Evolutionary conservation across 2,113 vertebrate species (phyloP).

Genomic region (Hemiprocne comata): DNA sequence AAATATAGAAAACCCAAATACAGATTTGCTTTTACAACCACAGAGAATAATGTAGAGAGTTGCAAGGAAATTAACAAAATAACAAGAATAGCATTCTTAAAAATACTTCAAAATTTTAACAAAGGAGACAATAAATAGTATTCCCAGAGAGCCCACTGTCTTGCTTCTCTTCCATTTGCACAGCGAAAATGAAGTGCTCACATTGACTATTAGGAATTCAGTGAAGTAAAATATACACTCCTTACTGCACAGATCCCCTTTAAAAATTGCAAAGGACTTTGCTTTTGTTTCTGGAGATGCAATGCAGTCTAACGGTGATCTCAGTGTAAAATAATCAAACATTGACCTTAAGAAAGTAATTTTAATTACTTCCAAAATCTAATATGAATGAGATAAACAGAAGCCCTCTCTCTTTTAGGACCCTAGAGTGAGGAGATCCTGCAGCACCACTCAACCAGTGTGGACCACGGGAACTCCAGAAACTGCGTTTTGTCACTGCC

Average conservation of each 20-base stretch:
- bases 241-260: background rate
- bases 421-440: background rate
- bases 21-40: background rate
- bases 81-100: background rate
- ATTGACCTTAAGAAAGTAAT: background rate
- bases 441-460: background rate
- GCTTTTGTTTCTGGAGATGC: background rate
- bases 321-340: conserved; percentile 7
- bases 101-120: background rate
- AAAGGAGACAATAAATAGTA: background rate
- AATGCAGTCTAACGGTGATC: background rate
- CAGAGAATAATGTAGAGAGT: background rate
- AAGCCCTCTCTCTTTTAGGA: background rate
- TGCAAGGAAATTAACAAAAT: background rate
- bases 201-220: background rate
- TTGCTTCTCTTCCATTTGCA: background rate
- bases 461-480: background rate
- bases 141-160: background rate
- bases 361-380: background rate
- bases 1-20: conserved; percentile 1
- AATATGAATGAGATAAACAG: background rate
- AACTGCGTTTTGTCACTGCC: background rate
- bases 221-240: background rate
- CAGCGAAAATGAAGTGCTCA: background rate
- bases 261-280: background rate